Evolutionary conservation across 2,888 invertebrate species (phyloP), one percentile per base, ranked within the genome.

Genomic region (Andrena trimmerana): DNA sequence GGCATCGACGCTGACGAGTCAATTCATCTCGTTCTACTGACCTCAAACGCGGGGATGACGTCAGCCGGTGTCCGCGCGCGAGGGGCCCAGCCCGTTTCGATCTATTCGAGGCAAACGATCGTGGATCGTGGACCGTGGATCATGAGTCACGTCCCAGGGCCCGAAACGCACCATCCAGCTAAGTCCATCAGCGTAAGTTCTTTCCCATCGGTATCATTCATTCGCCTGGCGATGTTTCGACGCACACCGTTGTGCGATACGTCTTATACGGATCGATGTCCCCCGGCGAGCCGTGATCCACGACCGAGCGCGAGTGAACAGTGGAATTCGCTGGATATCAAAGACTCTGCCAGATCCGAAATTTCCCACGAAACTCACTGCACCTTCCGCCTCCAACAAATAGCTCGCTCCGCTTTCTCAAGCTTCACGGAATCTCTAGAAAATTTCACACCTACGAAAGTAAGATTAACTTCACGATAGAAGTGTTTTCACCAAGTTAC

Each of bases 11-110:
- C 88, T 89, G 90, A 90, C 90, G 90, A 91, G 89, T 91, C 91
- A 91, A 91, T 91, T 90, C 90, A 90, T 90, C 87, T 89, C 88
- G 91, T 90, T 89, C 90, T 89, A 91, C 88, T 91, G 91, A 91
- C 91, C 91, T 90, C 88, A 89, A 91, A 90, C 86, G 20, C 81
- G 29, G 10, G 88, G 79, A 83, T 91, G 91, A 91, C 89, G 90
- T 91, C 91, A 91, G 80, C 36, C 81, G n/a, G 77, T 59, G 78
- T 69, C 83, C 78, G 27, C 24, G 81, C 36, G 62, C 68, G 73
- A 62, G 73, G 71, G 72, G 68, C 68, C 50, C 73, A 73, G 76
- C 60, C 67, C 20, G 36, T 59, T 67, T 66, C 75, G 84, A 84
- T 84, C 83, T 84, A 84, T 77, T 59, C 83, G 79, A 77, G 75